Base-by-base conservation (phyloP, 1,140 invertebrate species). In the Daktulosphaira vitifoliae region DNA sequence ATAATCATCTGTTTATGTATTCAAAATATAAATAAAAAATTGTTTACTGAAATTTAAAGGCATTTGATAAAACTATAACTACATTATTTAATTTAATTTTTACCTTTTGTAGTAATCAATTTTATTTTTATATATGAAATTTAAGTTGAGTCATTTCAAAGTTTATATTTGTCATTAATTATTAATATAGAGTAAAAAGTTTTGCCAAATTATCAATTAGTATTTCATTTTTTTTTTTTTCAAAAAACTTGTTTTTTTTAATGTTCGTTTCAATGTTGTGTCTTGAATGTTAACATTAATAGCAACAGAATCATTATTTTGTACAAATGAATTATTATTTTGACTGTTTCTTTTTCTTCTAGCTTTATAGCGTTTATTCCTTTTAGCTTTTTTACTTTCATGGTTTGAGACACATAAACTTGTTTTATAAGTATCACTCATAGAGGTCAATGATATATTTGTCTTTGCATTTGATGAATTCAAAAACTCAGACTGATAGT, bases 231-330 rank as follows among this genome's bases (percentile, higher is more conserved):
- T 62, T n/a, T 48, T 48, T 29, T 62, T 62, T n/a, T 62, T 62
- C 0, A 62, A 29, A 62, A 48, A 48, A 22, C 26, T 46, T 9
- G 4, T 33, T 33, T 62, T 62, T 15, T 22, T 62, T 8, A 62
- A 9, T 20, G 56, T 48, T 6, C 42, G 56, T 48, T 62, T 33
- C 7, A 62, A 29, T 11, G 25, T 33, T 5, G 46, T 39, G 46
- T 62, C 42, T 33, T 62, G 56, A 48, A 62, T 62, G 29, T 62
- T 62, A 33, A 62, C 16, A 46, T 62, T 25, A 46, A 62, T 62
- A 33, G 44, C 44, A 39, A 62, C 29, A 15, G 56, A 48, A 3
- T 62, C 56, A 20, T 46, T 29, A 29, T 29, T n/a, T n/a, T n/a
- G n/a, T n/a, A n/a, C 16, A 46, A 16, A 44, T 44, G 23, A 6